Evolutionary conservation across 2,888 invertebrate genomes (phyloP).

Genomic region (Polymixis flavicincta): DNA sequence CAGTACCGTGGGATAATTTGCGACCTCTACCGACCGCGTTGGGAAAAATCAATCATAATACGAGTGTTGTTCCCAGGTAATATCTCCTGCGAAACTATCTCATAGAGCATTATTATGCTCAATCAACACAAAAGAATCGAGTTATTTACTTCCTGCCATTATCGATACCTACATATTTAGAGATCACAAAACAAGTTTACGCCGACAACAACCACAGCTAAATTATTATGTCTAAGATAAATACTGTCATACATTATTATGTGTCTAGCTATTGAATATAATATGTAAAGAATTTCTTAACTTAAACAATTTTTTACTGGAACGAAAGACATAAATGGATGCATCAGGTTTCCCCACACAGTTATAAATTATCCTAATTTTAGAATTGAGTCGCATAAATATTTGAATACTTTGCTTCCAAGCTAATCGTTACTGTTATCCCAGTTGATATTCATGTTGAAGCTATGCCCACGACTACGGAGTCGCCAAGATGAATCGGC

Average conservation of each 20-base stretch:
- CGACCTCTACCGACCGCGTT: no score
- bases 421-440: neutral
- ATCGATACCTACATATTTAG: conserved; percentile 10
- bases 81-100: neutral
- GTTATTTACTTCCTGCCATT: conserved; percentile 12
- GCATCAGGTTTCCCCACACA: conserved; percentile 16
- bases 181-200: conserved; percentile 42
- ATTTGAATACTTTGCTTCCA: conserved; percentile 17
- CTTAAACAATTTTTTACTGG: neutral
- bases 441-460: neutral
- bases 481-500: no score
- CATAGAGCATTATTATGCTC: neutral
- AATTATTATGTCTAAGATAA: conserved; percentile 3
- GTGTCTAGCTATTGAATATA: conserved; percentile 3
- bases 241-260: neutral
- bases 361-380: conserved; percentile 29
- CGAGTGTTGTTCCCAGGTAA: neutral
- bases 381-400: conserved; percentile 16
- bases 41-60: no score
- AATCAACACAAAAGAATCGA: neutral
- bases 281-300: neutral
- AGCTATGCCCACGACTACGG: no score
- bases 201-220: neutral
- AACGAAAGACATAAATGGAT: conserved; percentile 24
- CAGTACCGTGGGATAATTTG: no score